A percentile compares a stretch with the other conserved stretches of the same genome.
These are phyloP conservation scores for Psittacula cyanocephala DNA, from an alignment of 2,113 vertebrate genomes.

Conservation along the genomic window DNA sequence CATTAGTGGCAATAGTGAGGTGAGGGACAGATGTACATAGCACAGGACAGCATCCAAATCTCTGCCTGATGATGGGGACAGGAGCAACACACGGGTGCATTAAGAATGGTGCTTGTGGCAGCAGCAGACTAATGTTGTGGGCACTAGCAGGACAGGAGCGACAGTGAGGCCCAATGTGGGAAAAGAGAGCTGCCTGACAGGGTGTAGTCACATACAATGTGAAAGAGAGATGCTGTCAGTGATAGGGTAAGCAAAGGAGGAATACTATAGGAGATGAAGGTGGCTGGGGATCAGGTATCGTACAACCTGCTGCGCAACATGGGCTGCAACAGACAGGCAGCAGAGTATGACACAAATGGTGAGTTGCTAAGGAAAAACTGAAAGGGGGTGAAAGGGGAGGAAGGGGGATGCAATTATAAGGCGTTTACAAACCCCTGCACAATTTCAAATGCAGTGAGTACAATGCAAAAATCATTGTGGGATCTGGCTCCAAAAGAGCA, in stretches of 20 bases:
- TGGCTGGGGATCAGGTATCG: not conserved
- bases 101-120: accelerated
- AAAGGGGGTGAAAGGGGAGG: not conserved
- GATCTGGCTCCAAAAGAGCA: not conserved
- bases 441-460: not conserved
- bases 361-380: not conserved
- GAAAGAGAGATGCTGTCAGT: not conserved
- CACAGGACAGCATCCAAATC: not conserved
- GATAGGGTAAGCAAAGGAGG: not conserved
- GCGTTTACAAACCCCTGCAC: not conserved
- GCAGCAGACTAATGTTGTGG: not conserved
- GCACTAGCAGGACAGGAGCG: not conserved
- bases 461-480: not conserved
- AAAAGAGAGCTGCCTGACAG: not conserved
- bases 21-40: accelerated
- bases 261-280: not conserved
- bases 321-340: not conserved
- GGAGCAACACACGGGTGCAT: accelerated
- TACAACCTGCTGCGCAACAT: not conserved
- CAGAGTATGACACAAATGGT: accelerated
- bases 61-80: not conserved
- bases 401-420: not conserved
- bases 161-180: accelerated
- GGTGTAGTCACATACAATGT: accelerated
- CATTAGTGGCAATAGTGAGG: not conserved